These are phyloP conservation scores for Saturnia japonica DNA, from an alignment of 2,888 invertebrate species.

Conservation along the genomic window DNA sequence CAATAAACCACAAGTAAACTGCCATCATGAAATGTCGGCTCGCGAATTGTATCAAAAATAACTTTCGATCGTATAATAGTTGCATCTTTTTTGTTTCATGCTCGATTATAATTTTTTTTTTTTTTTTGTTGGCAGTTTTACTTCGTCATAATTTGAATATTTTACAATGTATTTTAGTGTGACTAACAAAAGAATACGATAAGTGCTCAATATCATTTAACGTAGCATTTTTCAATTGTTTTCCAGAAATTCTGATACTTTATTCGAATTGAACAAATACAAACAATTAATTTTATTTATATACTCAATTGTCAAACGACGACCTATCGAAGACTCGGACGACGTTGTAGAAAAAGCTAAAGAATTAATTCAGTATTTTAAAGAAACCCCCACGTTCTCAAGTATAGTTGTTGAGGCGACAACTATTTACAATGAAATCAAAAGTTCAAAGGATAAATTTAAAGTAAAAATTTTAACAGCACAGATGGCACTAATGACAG, in stretches of 20 bases:
- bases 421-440: conserved; percentile 41
- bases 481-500: conserved; percentile 68
- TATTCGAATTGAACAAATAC: conserved; percentile 63
- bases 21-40: too few relatives aligned
- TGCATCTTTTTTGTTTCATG: too few relatives aligned
- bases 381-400: conserved; percentile 37
- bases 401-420: conserved; percentile 45
- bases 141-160: background rate
- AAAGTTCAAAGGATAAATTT: conserved; percentile 31
- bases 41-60: too few relatives aligned
- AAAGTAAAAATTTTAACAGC: conserved; percentile 51
- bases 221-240: conserved; percentile 6
- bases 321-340: conserved; percentile 22
- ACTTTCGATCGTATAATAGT: too few relatives aligned
- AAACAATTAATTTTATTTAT: conserved; percentile 53
- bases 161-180: background rate
- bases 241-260: conserved; percentile 59
- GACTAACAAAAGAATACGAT: too few relatives aligned
- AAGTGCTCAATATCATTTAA: too few relatives aligned
- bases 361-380: conserved; percentile 24
- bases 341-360: conserved; percentile 22
- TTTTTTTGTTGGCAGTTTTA: background rate
- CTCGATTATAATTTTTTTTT: background rate
- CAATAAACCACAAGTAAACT: too few relatives aligned
- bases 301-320: conserved; percentile 34